Base-by-base conservation (phyloP, 2,888 invertebrate species). In the Erebia epiphron region DNA sequence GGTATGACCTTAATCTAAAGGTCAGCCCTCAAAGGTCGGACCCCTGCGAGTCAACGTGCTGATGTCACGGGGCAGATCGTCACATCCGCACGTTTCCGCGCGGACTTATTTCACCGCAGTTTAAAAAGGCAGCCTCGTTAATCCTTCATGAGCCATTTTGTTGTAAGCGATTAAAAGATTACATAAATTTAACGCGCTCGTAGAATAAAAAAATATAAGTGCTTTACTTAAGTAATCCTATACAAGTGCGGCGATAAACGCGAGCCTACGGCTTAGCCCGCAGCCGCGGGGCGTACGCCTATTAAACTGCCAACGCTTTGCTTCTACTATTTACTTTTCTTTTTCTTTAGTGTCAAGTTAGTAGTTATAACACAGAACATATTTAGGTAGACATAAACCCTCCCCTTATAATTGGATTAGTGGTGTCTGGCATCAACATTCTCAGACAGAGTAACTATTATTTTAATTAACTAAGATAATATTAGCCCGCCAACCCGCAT, bases 101-200 rank as follows among this genome's bases (percentile, higher is more conserved):
- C 57, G 57, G 57, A n/a, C 26, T n/a, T n/a, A 14, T 35, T 58
- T 14, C 35, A 8, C 8, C 57, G 18, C 16, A 18, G 16, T 54
- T 52, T 18, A 54, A 18, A 43, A 61, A 61, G 61, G 18, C 62
- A 13, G 21, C 62, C 68, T 52, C 62, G 61, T 57, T 69, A 69
- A 69, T 63, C 69, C 62, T 72, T 69, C 67, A 69, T 66, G 67
- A 66, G 65, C 56, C 52, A 52, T 66, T 68, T 50, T 16, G 60
- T 46, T 61, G 58, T 16, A 58, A 62, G 62, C 62, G 62, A 62
- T 49, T 62, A 62, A 49, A 49, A 49, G 62, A 62, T 62, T 62
- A 62, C 62, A 62, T 62, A 49, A 62, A 62, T 62, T 62, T 21
- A 62, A 62, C 62, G 62, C 62, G 62, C 49, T 9, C 8, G 62